phyloP scores from a whole-genome alignment of 2,888 invertebrate genomes.

The Monoplex corrugatus region DNA sequence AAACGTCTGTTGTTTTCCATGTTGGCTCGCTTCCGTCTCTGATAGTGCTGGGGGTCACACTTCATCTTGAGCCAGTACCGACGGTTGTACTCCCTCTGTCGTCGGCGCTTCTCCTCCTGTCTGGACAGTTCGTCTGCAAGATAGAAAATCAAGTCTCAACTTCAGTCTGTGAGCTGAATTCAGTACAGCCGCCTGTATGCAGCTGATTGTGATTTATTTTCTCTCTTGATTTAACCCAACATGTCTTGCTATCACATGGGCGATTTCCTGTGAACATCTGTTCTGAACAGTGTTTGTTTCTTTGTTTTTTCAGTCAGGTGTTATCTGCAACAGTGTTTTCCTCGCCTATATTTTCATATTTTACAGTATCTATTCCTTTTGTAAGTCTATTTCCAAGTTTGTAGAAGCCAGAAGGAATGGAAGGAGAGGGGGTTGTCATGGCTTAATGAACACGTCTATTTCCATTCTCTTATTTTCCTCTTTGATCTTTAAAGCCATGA shows the following conservation, averaged over 20 bases:
- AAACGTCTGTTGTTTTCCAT: slow-evolving; percentile 32
- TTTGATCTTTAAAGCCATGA: not conserved
- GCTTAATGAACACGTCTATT: not conserved
- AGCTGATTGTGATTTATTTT: too few relatives aligned
- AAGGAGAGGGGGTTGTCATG: not conserved
- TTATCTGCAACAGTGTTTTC: too few relatives aligned
- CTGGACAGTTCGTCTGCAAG: not conserved
- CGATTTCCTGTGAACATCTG: too few relatives aligned
- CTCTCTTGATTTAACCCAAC: too few relatives aligned
- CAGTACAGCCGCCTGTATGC: too few relatives aligned
- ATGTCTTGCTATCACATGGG: too few relatives aligned
- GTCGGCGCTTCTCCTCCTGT: not conserved
- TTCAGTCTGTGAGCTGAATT: too few relatives aligned
- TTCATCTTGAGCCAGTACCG: slow-evolving; percentile 37
- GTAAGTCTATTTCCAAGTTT: not conserved
- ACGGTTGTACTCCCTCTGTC: slow-evolving; percentile 27
- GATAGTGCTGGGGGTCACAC: slow-evolving; percentile 25
- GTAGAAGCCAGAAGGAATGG: not conserved
- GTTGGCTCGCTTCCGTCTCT: slow-evolving; percentile 21
- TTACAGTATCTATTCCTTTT: not conserved
- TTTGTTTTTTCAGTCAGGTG: too few relatives aligned
- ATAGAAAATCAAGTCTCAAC: not conserved
- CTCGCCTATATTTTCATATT: too few relatives aligned
- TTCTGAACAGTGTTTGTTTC: too few relatives aligned
- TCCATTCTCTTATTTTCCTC: not conserved